Evolutionary conservation across 2,888 invertebrate genomes (phyloP).

Genomic region (Heliconius aoede): DNA sequence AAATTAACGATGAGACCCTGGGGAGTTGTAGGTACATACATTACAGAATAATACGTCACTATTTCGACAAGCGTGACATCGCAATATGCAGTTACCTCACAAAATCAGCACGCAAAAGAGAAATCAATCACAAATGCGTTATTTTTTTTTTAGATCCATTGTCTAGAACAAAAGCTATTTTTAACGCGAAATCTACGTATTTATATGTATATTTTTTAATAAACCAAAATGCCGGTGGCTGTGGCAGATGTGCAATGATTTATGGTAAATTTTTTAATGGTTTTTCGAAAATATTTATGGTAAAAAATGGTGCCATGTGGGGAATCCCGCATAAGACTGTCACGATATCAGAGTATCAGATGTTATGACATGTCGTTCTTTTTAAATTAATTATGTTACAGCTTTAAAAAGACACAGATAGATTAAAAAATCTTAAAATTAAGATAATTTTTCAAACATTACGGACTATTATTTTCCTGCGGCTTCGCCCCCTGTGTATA

Average conservation of each 20-base stretch:
- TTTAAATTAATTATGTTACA: slow-evolving; percentile 37
- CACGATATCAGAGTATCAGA: slow-evolving; percentile 47
- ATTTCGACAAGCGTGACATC: slow-evolving; percentile 28
- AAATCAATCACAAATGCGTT: slow-evolving; percentile 56
- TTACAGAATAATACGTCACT: slow-evolving; percentile 11
- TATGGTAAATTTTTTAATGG: slow-evolving; percentile 77
- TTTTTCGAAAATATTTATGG: slow-evolving; percentile 75
- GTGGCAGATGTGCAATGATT: slow-evolving; percentile 77
- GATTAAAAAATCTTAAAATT: not conserved
- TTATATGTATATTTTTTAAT: slow-evolving; percentile 51
- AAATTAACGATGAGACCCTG: not conserved
- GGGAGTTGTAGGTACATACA: not conserved
- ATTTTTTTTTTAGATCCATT: slow-evolving; percentile 48
- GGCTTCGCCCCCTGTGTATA: not conserved
- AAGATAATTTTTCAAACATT: not conserved
- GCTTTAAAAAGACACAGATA: not conserved
- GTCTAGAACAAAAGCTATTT: slow-evolving; percentile 59
- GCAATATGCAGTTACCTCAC: slow-evolving; percentile 27
- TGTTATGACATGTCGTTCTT: slow-evolving; percentile 38
- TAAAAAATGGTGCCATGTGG: slow-evolving; percentile 77
- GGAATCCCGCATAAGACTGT: slow-evolving; percentile 64
- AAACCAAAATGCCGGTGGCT: slow-evolving; percentile 57
- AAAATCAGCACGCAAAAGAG: slow-evolving; percentile 51
- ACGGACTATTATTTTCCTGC: not conserved
- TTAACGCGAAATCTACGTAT: not conserved